Base-by-base conservation (phyloP, 2,888 invertebrate species). In the Sinodicranocentrus sp. region DNA sequence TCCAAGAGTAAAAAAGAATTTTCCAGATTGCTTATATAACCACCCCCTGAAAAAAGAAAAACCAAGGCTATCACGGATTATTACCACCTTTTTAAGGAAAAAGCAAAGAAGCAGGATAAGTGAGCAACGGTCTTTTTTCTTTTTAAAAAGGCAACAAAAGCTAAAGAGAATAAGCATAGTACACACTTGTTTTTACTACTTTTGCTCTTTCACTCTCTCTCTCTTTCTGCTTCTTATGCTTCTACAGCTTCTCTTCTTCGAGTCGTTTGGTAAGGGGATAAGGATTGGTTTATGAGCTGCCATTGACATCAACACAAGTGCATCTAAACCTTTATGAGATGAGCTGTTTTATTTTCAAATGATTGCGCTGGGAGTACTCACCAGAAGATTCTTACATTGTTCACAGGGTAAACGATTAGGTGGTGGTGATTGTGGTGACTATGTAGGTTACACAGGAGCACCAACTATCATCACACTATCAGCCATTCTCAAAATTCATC, bases 261-360 rank as follows among this genome's bases (percentile, higher is more conserved):
- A 3, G n/a, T 21, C 25, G 19, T 59, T 57, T 80, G 67, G 63
- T 39, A 67, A 72, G 67, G 72, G 82, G 85, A 76, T 82, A 87
- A 87, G 85, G 87, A 87, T 85, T 86, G 86, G 87, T 87, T 87
- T 87, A 87, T 87, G 87, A 87, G 85, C 86, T 82, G 80, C 87
- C 85, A 87, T 87, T 87, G 87, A 87, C 87, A 87, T 87, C 87
- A 86, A 84, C 85, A 87, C 86, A 87, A 87, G 87, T 86, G 86
- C 87, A 86, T 86, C 85, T 87, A 87, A 87, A 87, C 87, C 86
- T 87, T 87, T 87, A 87, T 87, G 87, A 82, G 85, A 87, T 86
- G 87, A 87, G 86, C 87, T 87, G 84, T 84, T 86, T 86, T 87
- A 86, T 87, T 87, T 86, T 87, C 85, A 79, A 86, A 85, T 84